phyloP scores from a whole-genome alignment of 2,113 vertebrate species.

The Bos taurus region ARS-UCD2.0 NC_037344.1:68176001-68176500 shows the following conservation, averaged over 20 bases:
- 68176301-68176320: neutral
- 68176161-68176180: too few relatives aligned
- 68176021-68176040: neutral
- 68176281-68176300: neutral
- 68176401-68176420: neutral
- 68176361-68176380: neutral
- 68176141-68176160: rapidly evolving
- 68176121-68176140: too few relatives aligned
- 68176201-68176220: neutral
- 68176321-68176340: neutral
- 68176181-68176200: neutral
- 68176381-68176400: neutral
- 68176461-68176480: neutral
- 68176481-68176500: too few relatives aligned
- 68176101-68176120: neutral
- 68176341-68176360: neutral
- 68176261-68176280: neutral
- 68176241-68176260: too few relatives aligned
- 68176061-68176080: rapidly evolving
- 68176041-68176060: neutral
- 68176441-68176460: neutral
- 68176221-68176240: rapidly evolving
- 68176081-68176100: too few relatives aligned
- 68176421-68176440: too few relatives aligned
- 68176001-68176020: neutral